Evolutionary conservation across 2,797 vertebrate species (phyloP), one percentile per base, ranked within the genome.

Genomic region (Spheniscus humboldti): DNA sequence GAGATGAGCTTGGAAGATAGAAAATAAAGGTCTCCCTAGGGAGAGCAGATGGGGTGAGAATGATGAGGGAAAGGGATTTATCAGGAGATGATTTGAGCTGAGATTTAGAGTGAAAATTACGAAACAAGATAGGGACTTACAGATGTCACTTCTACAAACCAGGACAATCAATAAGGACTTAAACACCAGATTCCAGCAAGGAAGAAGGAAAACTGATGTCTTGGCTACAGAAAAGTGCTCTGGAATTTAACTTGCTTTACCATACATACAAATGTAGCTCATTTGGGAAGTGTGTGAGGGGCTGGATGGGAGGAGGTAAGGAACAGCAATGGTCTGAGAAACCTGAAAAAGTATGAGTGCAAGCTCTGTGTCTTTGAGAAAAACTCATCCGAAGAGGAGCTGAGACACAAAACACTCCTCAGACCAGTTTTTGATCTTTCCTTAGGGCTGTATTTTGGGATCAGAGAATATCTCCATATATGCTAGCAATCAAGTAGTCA

Each of bases 21-120:
- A 95, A 95, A 96, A 91, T 92, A 91, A 93, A 96, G 91, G 31
- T 95, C 37, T 86, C 96, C 39, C 62, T 47, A 79, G 86, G 72
- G 97, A 95, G 37, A 64, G 86, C 80, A 96, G 93, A 97, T 97
- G 97, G 93, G 90, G 96, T 95, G 96, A 97, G 96, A 97, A 95
- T 96, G 97, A 97, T 82, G 90, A 96, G 86, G 92, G 50, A 97
- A 96, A 87, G 68, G 88, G 95, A 96, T 96, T 97, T 97, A 96
- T 96, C 94, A 94, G 83, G 85, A 97, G 67, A 94, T 92, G 94
- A 96, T 96, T 94, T 94, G 94, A 96, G 55, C 83, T 92, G 93
- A 95, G 94, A 96, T 97, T 97, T 97, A 95, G 81, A 94, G 88
- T 92, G 92, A 97, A 96, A 97, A 97, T 97, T 95, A 88, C 93